Evolutionary conservation across 1,140 invertebrate genomes (phyloP), one percentile per base, ranked within the genome.

Genomic region (Ips nitidus): DNA sequence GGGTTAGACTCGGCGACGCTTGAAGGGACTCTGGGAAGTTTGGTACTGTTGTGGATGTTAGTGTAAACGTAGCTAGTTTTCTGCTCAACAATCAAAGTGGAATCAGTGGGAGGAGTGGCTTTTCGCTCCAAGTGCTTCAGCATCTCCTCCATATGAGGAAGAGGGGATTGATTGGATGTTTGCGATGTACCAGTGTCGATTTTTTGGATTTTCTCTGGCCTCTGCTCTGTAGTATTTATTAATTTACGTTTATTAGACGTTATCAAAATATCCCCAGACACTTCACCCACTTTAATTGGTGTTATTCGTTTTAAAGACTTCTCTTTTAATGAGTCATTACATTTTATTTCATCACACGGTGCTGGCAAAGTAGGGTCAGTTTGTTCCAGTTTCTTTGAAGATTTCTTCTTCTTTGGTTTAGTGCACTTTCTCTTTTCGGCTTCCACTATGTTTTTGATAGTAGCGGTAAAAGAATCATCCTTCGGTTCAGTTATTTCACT

Each of bases 201-300:
- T 55, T 55, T 55, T 37, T 55, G 52, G 8, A 36, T 6, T 37
- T 55, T 55, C n/a, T 22, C 45, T 3, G 45, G 45, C 22, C 45
- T 6, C 22, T 50, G 6, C 6, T 50, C 45, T 50, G 1, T 2
- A 1, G 45, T 50, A 3, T 50, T 50, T 50, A 50, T 50, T 22
- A 22, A 22, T 3, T 50, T 50, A 8, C 45, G 7, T 50, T 50
- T 50, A 22, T 50, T 50, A 3, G 6, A 6, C 7, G 1, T 3
- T 50, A 50, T 50, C 7, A 22, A 50, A 50, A 1, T 50, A 22
- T 50, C 45, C 22, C 22, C 4, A 5, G 45, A 47, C n/a, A 55
- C 45, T 50, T 62, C 60, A 4, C 60, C 60, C 4, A 62, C 8
- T 62, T 62, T 62, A 8, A 62, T 22, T n/a, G 60, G 60, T 2